Evolutionary conservation across 2,888 invertebrate genomes (phyloP).

Genomic region (Phaonia tiefii): DNA sequence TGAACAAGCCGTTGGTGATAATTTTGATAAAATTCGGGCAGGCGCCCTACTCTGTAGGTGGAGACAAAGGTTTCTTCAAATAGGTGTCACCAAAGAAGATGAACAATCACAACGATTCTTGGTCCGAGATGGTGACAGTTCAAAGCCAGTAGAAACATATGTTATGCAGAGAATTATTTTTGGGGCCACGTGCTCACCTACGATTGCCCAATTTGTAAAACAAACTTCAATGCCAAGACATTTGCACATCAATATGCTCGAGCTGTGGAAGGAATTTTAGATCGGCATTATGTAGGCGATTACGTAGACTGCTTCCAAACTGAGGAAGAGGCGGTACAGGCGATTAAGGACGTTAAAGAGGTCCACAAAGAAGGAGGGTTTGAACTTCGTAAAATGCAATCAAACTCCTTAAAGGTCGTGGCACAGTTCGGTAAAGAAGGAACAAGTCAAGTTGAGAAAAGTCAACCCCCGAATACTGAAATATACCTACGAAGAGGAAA

Average conservation of each 20-base stretch:
- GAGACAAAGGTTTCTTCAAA: slow-evolving; percentile 60
- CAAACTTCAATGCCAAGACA: slow-evolving; percentile 69
- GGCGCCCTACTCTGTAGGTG: slow-evolving; percentile 45
- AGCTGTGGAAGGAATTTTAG: slow-evolving; percentile 40
- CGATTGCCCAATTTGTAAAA: slow-evolving; percentile 68
- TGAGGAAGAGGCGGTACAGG: slow-evolving; percentile 33
- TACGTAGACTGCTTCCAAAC: slow-evolving; percentile 48
- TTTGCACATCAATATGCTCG: slow-evolving; percentile 22
- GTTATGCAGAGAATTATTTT: slow-evolving; percentile 59
- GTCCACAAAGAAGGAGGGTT: not conserved
- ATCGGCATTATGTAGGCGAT: slow-evolving; percentile 51
- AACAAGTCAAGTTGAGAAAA: too few species aligned
- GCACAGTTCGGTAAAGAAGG: too few species aligned
- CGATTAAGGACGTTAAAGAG: slow-evolving; percentile 9
- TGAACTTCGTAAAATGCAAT: slow-evolving; percentile 1
- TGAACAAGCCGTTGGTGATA: slow-evolving; percentile 30
- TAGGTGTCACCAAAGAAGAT: slow-evolving; percentile 44
- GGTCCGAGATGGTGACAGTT: slow-evolving; percentile 31
- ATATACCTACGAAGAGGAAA: not conserved
- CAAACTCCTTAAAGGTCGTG: too few species aligned
- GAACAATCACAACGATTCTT: slow-evolving; percentile 54
- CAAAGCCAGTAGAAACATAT: slow-evolving; percentile 25
- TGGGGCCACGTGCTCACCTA: slow-evolving; percentile 58
- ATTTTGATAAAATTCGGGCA: slow-evolving; percentile 51
- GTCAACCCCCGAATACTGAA: not conserved